Evolutionary conservation across 2,888 invertebrate genomes (phyloP).

Genomic region (Exocentrus adspersus): DNA sequence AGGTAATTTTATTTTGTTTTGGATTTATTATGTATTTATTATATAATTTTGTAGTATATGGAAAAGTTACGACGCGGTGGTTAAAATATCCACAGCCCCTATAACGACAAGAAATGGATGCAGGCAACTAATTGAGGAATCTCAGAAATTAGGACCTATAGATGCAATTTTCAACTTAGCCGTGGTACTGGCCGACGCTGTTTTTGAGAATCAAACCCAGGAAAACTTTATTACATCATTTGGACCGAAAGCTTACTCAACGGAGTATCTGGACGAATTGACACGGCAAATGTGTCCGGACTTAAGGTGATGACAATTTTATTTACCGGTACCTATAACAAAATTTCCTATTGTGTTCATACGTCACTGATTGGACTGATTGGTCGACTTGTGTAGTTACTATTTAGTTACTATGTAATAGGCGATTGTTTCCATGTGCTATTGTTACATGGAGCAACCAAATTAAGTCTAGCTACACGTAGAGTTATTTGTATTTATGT

Average conservation of each 20-base stretch:
- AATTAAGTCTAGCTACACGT: too few species aligned
- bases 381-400: too few species aligned
- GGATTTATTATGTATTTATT: too few species aligned
- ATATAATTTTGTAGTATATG: slow-evolving; percentile 64
- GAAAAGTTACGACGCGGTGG: slow-evolving; percentile 74
- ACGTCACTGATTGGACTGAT: too few species aligned
- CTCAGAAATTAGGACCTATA: slow-evolving; percentile 73
- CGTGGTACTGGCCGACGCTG: slow-evolving; percentile 78
- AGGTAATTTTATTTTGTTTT: slow-evolving; percentile 68
- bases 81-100: slow-evolving; percentile 77
- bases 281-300: slow-evolving; percentile 45
- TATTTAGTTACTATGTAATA: too few species aligned
- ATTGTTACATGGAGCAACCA: too few species aligned
- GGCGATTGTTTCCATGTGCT: too few species aligned
- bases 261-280: slow-evolving; percentile 76
- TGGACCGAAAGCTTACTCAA: slow-evolving; percentile 83
- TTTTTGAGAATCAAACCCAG: slow-evolving; percentile 80
- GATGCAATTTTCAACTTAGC: slow-evolving; percentile 92
- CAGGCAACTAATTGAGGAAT: slow-evolving; percentile 71
- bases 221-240: slow-evolving; percentile 74
- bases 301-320: slow-evolving; percentile 39
- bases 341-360: too few species aligned
- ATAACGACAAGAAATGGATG: slow-evolving; percentile 78
- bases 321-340: too few species aligned
- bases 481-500: too few species aligned